Evolutionary conservation across 1,140 invertebrate genomes (phyloP), one percentile per base, ranked within the genome.

Genomic region (Drosophila tropicalis): DNA sequence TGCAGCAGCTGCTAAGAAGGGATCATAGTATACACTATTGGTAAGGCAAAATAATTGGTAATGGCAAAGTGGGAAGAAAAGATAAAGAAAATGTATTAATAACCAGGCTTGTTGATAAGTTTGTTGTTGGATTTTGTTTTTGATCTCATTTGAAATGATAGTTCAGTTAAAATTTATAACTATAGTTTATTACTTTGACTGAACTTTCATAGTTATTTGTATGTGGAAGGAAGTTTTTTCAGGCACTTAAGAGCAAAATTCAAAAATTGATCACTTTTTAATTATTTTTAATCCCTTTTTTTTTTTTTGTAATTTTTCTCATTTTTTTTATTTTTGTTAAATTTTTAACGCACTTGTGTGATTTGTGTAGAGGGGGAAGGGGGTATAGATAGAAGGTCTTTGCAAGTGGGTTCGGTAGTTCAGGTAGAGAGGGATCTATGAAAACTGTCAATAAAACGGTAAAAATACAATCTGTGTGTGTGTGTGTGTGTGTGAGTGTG

Each of bases 21-120:
- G 97, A 94, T 99, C 98, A 94, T 98, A 98, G 94, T 98, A 98
- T 76, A 98, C 96, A 93, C 97, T 97, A 94, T 91, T 93, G 93
- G 90, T 32, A 61, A 40, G 39, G 13, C 5, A 5, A 12, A n/a
- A n/a, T n/a, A n/a, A n/a, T n/a, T n/a, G n/a, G 41, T 44, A 9
- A 12, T 41, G 40, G 40, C 4, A n/a, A n/a, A n/a, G 29, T 6
- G 15, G 15, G 61, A 79, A 66, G 89, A 92, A 92, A 76, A 25
- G 93, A 92, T 86, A 84, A 80, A 61, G 70, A 62, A 71, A 79
- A n/a, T 55, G 55, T 17, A 90, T 82, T 90, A 89, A 84, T 84
- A 84, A 69, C 29, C 29, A 29, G 5, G 5, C 6, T 29, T 6
- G 29, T n/a, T 15, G 22, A 13, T 12, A 6, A 29, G 29, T 34